phyloP scores from a whole-genome alignment of 2,113 vertebrate species.

The Motacilla alba region DNA sequence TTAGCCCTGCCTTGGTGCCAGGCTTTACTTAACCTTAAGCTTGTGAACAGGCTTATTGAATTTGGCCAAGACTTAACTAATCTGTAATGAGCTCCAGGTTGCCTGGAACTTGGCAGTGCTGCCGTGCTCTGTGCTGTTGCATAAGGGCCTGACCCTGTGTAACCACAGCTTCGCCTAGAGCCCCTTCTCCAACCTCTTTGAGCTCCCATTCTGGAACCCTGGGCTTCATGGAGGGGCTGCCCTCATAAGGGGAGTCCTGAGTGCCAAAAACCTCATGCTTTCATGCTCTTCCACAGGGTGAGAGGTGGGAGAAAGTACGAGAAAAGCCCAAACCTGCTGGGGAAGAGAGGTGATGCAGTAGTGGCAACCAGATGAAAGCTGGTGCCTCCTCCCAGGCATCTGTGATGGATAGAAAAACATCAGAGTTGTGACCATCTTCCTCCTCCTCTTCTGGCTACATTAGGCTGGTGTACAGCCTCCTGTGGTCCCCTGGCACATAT shows the following conservation, averaged over 20 bases:
- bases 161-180: neutral
- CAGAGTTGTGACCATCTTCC: neutral
- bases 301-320: neutral
- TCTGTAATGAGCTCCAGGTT: slow-evolving; percentile 65
- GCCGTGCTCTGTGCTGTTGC: slow-evolving; percentile 22
- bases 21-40: slow-evolving; percentile 63
- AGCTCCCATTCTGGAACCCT: neutral
- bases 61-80: slow-evolving; percentile 63
- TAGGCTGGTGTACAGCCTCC: neutral
- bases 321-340: neutral
- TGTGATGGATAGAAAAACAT: neutral
- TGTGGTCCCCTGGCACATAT: neutral
- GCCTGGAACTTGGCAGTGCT: slow-evolving; percentile 48
- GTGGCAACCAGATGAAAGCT: neutral
- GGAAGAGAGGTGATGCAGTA: neutral
- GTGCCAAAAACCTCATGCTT: neutral
- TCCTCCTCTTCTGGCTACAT: neutral
- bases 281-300: neutral
- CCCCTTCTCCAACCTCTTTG: neutral
- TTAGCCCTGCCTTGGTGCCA: neutral
- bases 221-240: neutral
- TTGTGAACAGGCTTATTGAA: slow-evolving; percentile 68
- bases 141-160: slow-evolving; percentile 50
- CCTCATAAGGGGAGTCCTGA: neutral
- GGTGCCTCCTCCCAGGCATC: neutral